Conservation (phyloP, 2,888 invertebrate species). For the Tipula confusa region DNA sequence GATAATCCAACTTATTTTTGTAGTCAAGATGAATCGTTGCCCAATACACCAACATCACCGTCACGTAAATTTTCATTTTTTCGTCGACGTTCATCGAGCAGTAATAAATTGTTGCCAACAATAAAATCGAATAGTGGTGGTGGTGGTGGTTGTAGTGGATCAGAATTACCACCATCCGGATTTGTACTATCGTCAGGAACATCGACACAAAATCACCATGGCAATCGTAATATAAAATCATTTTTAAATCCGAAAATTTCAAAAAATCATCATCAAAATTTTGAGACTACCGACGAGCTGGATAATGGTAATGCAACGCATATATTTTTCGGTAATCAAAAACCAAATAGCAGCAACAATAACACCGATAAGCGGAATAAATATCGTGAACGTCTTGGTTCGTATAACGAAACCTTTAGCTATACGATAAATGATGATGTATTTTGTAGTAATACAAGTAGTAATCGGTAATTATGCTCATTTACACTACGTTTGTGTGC, state of each 20-base stretch:
- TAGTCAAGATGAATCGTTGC: conserved; percentile 45
- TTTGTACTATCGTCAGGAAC: neutral
- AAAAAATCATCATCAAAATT: neutral
- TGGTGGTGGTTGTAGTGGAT: no score
- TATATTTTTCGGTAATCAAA: neutral
- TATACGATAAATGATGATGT: conserved; percentile 45
- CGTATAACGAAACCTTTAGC: conserved; percentile 46
- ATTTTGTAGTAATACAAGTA: conserved; percentile 37
- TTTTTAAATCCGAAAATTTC: neutral
- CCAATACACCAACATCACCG: conserved; percentile 47
- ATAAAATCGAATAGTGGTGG: neutral
- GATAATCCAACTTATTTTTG: conserved; percentile 50
- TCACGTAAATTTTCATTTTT: conserved; percentile 25
- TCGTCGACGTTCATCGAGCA: neutral
- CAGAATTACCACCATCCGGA: conserved; percentile 17
- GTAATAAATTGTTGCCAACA: neutral
- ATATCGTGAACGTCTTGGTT: conserved; percentile 47
- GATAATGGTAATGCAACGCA: neutral
- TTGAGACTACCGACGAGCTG: neutral
- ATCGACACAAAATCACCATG: neutral
- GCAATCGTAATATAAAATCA: neutral
- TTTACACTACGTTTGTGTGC: neutral
- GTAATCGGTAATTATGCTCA: neutral
- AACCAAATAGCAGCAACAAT: neutral
- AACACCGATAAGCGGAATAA: conserved; percentile 25